Evolutionary conservation across 2,113 vertebrate species (phyloP), one percentile per base, ranked within the genome.

Genomic region (Tyto alba): DNA sequence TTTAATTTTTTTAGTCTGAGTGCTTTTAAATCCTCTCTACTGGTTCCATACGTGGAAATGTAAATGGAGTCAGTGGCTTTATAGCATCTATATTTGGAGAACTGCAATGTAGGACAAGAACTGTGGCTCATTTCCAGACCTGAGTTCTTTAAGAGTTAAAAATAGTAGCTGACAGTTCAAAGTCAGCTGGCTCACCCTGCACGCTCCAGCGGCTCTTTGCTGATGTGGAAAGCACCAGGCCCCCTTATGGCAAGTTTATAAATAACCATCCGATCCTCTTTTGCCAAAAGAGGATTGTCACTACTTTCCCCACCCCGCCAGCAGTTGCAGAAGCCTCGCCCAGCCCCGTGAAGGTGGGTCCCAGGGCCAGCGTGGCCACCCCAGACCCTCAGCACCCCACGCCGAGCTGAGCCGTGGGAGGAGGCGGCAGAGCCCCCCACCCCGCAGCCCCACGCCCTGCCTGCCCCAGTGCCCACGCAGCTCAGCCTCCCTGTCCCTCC

Each of bases 331-430:
- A 79, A 94, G 48, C 87, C 79, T 93, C 36, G 1, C 50, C 59
- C 74, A 75, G 30, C 27, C 48, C 0, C 0, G 8, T 1, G 0
- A 47, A 89, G 62, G 64, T 52, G 68, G 40, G 14, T 88, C 50
- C 56, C 59, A 53, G 52, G 17, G 36, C 18, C 68, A 52, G 13
- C 4, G 3, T 7, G 19, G 56, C 50, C 41, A 26, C n/a, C 34
- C 32, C 7, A 50, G 11, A 21, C 59, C 9, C 8, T 36, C 40
- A 40, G 5, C 12, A 4, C 4, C 22, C 29, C 57, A 26, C 18
- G 34, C 76, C 0, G 1, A 10, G 43, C 38, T 0, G 1, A 10
- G 43, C 38, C 4, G 2, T 2, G 4, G 60, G 45, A 34, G 22
- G 29, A 59, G 25, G 7, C 18, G 43, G 22, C 62, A 73, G 63